phyloP scores from a whole-genome alignment of 2,113 vertebrate species.

The Laticauda colubrina region DNA sequence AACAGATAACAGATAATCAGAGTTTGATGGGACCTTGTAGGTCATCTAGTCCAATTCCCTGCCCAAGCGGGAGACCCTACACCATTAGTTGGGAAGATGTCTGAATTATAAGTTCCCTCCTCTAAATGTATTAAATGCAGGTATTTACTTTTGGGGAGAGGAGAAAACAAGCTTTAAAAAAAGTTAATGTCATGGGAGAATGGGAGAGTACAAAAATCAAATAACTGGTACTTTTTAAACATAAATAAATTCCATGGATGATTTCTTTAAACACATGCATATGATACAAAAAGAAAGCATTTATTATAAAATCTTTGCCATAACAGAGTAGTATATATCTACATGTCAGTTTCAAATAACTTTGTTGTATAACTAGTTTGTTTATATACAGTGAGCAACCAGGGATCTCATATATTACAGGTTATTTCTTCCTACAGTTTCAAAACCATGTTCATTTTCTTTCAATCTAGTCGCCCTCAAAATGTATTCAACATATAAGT shows the following conservation, averaged over 20 bases:
- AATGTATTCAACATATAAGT: neutral
- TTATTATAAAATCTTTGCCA: neutral
- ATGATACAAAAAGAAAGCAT: neutral
- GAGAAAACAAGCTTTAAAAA: constrained; percentile 12
- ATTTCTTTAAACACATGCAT: constrained; percentile 28
- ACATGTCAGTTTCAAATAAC: neutral
- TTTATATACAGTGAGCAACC: accelerated
- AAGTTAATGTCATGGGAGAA: neutral
- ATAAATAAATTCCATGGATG: constrained; percentile 22
- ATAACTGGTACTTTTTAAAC: constrained; percentile 19
- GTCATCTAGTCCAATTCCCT: too few relatives aligned
- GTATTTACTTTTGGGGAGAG: constrained; percentile 45
- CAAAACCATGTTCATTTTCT: neutral
- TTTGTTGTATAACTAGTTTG: neutral
- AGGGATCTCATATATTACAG: constrained; percentile 1
- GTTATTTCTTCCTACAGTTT: neutral
- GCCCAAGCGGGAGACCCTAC: too few relatives aligned
- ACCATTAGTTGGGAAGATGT: constrained; percentile 50
- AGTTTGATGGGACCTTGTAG: too few relatives aligned
- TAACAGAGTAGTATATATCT: neutral
- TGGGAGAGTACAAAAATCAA: neutral
- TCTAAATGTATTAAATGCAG: constrained; percentile 59
- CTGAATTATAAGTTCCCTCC: constrained; percentile 48
- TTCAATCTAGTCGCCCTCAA: neutral
- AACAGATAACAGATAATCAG: too few relatives aligned